Base-by-base conservation (phyloP, 2,888 invertebrate species). In the Heliconius ethilla region DNA sequence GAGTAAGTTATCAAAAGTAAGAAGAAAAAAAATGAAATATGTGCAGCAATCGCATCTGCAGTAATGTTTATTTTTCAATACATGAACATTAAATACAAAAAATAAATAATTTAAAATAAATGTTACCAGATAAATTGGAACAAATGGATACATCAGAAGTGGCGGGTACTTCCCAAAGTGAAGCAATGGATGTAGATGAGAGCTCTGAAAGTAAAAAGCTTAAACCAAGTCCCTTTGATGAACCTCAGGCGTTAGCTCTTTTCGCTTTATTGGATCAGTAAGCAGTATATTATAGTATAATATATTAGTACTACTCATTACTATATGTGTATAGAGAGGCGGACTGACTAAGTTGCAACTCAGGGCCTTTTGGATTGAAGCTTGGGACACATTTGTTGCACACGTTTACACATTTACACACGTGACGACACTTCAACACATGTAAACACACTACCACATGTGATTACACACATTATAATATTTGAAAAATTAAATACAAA, bases 211-310 rank as follows among this genome's bases (percentile, higher is more conserved):
- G 82, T 73, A 86, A 84, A 78, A 87, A 87, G 80, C 75, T 82
- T 0, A 87, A 83, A 80, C 79, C 81, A 0, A 87, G 83, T 27
- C 87, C 89, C 0, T 89, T 90, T 76, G 91, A 92, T 67, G 92
- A 93, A 74, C 92, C 92, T 0, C 93, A 94, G 79, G 92, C 93
- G 0, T 81, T 92, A 25, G 93, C 93, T 1, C 84, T 95, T 4
- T 94, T 94, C 80, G 94, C 94, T 1, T 82, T 95, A 29, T 82
- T 95, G 33, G 94, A 94, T 45, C 93, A 92, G 94, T 95, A 70
- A 91, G 93, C 59, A 15, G 1, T 15, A 62, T 22, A 51, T 59
- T 10, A 59, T 59, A 59, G 59, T n/a, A 7, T 63, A 11, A 63
- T 59, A n/a, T 59, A n/a, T 63, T 25, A 25, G 25, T 22, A 22